phyloP scores from a whole-genome alignment of 1,140 invertebrate genomes.

The Drosophila hydei region DNA sequence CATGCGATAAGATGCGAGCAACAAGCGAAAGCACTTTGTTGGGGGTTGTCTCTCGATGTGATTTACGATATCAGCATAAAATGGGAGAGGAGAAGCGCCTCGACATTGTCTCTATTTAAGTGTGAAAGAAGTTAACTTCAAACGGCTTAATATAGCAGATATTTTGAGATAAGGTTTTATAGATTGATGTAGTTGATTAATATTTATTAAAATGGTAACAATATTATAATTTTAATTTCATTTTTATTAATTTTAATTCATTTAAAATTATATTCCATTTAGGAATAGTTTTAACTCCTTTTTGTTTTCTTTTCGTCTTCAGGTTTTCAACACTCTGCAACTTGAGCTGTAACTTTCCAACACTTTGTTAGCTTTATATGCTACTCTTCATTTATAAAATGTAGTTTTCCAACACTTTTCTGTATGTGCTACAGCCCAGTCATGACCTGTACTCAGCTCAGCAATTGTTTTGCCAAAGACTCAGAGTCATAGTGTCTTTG shows the following conservation, averaged over 20 bases:
- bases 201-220: too few relatives aligned
- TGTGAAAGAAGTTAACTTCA: slow-evolving; percentile 3
- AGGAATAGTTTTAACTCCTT: too few relatives aligned
- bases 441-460: background rate
- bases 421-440: background rate
- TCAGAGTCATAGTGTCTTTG: slow-evolving; percentile 4
- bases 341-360: too few relatives aligned
- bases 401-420: background rate
- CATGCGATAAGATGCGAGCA: slow-evolving; percentile 50
- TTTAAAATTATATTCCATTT: too few relatives aligned
- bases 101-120: background rate
- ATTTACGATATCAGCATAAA: slow-evolving; percentile 33
- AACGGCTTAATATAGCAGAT: background rate
- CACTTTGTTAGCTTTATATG: too few relatives aligned
- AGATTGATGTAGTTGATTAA: background rate
- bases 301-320: too few relatives aligned
- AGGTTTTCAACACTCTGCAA: too few relatives aligned
- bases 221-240: too few relatives aligned
- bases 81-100: background rate
- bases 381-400: too few relatives aligned
- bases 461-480: slow-evolving; percentile 20
- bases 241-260: too few relatives aligned
- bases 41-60: slow-evolving; percentile 18
- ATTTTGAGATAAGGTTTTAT: background rate
- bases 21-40: slow-evolving; percentile 72